Conservation (phyloP, 1,140 invertebrate species). For the Platyscapa corneri region DNA sequence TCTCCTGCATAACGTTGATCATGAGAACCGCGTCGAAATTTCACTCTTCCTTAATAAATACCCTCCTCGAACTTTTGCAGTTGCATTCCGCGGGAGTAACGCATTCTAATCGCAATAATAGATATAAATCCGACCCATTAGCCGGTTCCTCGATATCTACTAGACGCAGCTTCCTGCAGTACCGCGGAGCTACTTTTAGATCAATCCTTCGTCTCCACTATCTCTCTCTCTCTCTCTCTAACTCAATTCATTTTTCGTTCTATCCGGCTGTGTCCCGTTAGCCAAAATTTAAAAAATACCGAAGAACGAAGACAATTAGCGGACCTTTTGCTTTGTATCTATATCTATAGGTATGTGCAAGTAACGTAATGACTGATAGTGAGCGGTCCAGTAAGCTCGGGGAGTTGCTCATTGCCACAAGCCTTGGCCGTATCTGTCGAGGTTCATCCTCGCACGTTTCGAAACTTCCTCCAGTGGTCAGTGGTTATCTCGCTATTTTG, state of each 20-base stretch:
- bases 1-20: neutral
- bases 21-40: slow-evolving; percentile 33
- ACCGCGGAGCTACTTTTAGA: neutral
- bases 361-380: slow-evolving; percentile 13
- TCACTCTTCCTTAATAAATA: slow-evolving; percentile 38
- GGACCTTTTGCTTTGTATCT: neutral
- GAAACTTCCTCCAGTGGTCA: neutral
- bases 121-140: slow-evolving; percentile 32
- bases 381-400: neutral
- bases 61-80: neutral
- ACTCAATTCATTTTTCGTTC: neutral
- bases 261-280: slow-evolving; percentile 5
- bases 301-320: slow-evolving; percentile 22
- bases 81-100: neutral
- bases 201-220: neutral
- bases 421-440: no score
- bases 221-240: neutral
- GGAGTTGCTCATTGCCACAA: slow-evolving; percentile 14
- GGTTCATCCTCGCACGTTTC: neutral
- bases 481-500: neutral
- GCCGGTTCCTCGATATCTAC: neutral
- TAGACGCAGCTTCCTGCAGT: neutral
- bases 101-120: neutral
- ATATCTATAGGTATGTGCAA: neutral
- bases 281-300: slow-evolving; percentile 32